Evolutionary conservation across 2,888 invertebrate species (phyloP).

Genomic region (Eristalinus sepulchralis): DNA sequence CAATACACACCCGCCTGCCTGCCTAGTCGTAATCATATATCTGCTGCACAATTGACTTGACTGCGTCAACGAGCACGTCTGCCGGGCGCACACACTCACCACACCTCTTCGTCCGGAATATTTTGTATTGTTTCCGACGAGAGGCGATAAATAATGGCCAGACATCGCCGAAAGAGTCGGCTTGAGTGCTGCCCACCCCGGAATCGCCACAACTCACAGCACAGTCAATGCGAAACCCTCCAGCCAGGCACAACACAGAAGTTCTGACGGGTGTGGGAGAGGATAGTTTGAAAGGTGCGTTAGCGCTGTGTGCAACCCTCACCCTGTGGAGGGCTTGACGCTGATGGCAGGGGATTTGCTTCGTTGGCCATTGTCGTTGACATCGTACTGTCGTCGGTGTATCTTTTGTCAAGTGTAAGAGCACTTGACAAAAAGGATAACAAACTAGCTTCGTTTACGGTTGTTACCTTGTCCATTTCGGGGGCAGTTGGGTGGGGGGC

Average conservation of each 20-base stretch:
- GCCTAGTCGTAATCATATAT: constrained; percentile 32
- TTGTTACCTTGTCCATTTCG: constrained; percentile 65
- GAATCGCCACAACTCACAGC: constrained; percentile 6
- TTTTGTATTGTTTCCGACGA: constrained; percentile 64
- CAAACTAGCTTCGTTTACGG: constrained; percentile 69
- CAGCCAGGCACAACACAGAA: constrained; percentile 31
- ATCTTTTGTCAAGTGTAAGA: constrained; percentile 63
- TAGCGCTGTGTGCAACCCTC: neutral
- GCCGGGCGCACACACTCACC: constrained; percentile 29
- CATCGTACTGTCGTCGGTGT: constrained; percentile 44
- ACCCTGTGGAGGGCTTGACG: neutral
- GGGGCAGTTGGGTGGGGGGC: constrained; percentile 15
- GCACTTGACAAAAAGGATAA: constrained; percentile 66
- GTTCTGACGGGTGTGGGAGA: neutral
- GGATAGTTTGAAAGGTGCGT: constrained; percentile 59
- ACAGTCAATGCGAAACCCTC: constrained; percentile 52
- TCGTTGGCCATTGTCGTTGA: constrained; percentile 38
- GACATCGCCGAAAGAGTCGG: constrained; percentile 48
- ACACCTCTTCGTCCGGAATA: constrained; percentile 18
- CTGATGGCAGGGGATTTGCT: neutral
- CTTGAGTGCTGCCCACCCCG: constrained; percentile 12
- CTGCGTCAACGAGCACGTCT: constrained; percentile 55
- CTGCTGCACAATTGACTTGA: constrained; percentile 57
- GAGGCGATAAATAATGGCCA: constrained; percentile 68
- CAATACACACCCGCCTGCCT: constrained; percentile 32